Base-by-base conservation (phyloP, 1,140 invertebrate genomes). In the Dufourea novaeangliae region DNA sequence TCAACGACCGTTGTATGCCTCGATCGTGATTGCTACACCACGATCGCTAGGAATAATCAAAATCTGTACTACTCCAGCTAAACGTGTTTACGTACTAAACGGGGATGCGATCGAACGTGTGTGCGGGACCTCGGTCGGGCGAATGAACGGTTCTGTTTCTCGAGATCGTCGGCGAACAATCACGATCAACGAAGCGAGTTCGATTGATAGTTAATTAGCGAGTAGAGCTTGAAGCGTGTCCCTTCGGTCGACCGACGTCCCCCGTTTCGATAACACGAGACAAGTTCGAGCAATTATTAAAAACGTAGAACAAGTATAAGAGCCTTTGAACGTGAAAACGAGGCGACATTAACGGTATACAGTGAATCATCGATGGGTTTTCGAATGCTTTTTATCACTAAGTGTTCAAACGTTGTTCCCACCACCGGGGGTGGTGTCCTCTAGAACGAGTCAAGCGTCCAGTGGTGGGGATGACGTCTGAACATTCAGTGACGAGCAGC, bases 31-130 rank as follows among this genome's bases (percentile, higher is more conserved):
- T 14, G 46, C 64, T 77, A 84, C 46, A 52, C 69, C 63, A 63
- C 78, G 59, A 80, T 52, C 70, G 22, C 67, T 72, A 68, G 17
- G 27, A n/a, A 71, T 61, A 41, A 64, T 25, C 22, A 75, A 67
- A 79, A 32, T 83, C 46, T 12, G 29, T 70, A 50, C 80, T 83
- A 83, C 63, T 61, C 72, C 22, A 29, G 14, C 76, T 83, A 83
- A 74, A 59, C 59, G 50, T 50, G 27, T n/a, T n/a, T n/a, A n/a
- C n/a, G n/a, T n/a, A n/a, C n/a, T n/a, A 41, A 39, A 56, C 34
- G 32, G 20, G 41, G 25, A 74, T 74, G 73, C 72, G 66, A 25
- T 56, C n/a, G 37, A 74, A 74, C 44, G 59, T 41, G 0, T 14
- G 70, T 56, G 1, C 22, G 39, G 54, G 39, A 59, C 73, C 39